Evolutionary conservation across 2,797 vertebrate species (phyloP), one percentile per base, ranked within the genome.

Genomic region (Gymnoscopelus microlampas): DNA sequence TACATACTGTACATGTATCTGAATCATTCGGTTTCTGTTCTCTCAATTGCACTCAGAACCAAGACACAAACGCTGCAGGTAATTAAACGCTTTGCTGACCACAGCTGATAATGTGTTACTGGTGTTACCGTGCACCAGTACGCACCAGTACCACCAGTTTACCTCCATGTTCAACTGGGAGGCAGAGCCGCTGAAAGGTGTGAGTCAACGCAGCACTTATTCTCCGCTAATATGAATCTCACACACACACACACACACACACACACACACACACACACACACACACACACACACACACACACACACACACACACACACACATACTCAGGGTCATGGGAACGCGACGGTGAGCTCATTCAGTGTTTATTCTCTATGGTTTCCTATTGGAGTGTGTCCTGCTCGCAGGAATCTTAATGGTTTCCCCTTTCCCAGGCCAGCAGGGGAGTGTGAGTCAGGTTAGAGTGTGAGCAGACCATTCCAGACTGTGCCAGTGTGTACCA

Each of bases 321-420:
- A 72, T 82, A 86, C 79, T 88, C 67, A 82, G 82, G 87, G 90
- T 91, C 91, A 92, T 93, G 90, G 90, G 90, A 93, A 90, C 82
- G 48, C 82, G 70, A 85, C 76, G 61, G 87, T 80, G 77, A 59
- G 72, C 83, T 84, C 81, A 68, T 61, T 1, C 81, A 75, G 76
- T 92, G 92, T 93, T 93, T 92, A 92, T 90, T 89, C 89, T 90
- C 86, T 85, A 86, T 69, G 72, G 88, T 81, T 93, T 93, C 90
- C 92, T 92, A 91, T 92, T 91, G 87, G 83, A 90, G 89, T 87
- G 83, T 78, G 88, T 92, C 87, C 82, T 85, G 90, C 90, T 92
- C 92, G 90, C 88, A 87, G 90, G 89, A 91, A 88, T 89, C 81
- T 89, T 92, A 92, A 91, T 90, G 87, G 91, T 85, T 93, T 94